Base-by-base conservation (phyloP, 2,888 invertebrate genomes). In the Hydropsyche betteni region DNA sequence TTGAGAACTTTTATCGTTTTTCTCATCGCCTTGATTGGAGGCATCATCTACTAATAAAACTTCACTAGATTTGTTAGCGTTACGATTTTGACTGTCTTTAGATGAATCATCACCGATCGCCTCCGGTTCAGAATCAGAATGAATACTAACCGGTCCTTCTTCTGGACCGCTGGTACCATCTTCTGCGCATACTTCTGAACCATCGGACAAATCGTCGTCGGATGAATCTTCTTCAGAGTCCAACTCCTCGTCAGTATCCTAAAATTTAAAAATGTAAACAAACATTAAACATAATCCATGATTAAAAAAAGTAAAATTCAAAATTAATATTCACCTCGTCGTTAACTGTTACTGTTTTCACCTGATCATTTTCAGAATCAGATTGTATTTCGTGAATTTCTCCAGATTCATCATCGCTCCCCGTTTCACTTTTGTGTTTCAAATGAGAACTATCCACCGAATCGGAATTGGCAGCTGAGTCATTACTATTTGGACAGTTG, bases 141-240 rank as follows among this genome's bases (percentile, higher is more conserved):
- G 82, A 77, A 87, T 84, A 78, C 85, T 86, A 50, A 86, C 85
- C 64, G 85, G 84, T 78, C 86, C 85, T 72, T 81, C 81, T 69
- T 81, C 69, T n/a, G 73, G 77, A 73, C 77, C 51, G 14, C 58
- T 75, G 44, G 38, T 58, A 4, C 64, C 71, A 5, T 76, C 76
- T 83, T 84, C 53, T 81, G 81, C 74, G 80, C 82, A 81, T 64
- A 82, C 84, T 50, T 73, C 80, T 44, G 81, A 81, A n/a, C 78
- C 77, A 24, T 82, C 83, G 38, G 82, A 83, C 24, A 81, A 81
- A 34, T 80, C 82, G 74, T 83, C 83, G 10, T 80, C 80, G 75
- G 81, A 81, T n/a, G 82, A 83, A 75, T 82, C 83, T 52, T 83
- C 80, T 74, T 82, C 84, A 10, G 83, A 83, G 78, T 84, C 82